Percentiles rank a stretch among this genome's conserved stretches.
phyloP scores from a whole-genome alignment of 2,888 invertebrate genomes.

The Heliconius hortense region DNA sequence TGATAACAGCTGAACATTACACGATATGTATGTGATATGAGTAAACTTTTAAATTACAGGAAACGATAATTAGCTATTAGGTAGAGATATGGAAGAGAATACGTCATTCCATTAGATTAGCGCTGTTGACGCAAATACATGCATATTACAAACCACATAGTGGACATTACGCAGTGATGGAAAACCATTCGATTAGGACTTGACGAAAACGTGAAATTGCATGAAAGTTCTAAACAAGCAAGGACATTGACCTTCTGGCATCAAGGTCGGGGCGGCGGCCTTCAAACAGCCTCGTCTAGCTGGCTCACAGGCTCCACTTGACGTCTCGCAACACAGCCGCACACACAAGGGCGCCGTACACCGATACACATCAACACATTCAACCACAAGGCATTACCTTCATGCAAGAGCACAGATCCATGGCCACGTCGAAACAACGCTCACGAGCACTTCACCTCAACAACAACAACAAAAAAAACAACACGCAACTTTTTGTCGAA shows the following conservation, averaged over 20 bases:
- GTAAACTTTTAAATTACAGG: slow-evolving; percentile 32
- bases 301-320: slow-evolving; percentile 63
- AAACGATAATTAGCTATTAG: slow-evolving; percentile 26
- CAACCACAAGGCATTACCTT: slow-evolving; percentile 71
- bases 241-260: slow-evolving; percentile 79
- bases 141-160: background rate
- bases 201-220: slow-evolving; percentile 51
- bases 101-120: slow-evolving; percentile 27
- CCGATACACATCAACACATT: slow-evolving; percentile 53
- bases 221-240: slow-evolving; percentile 67
- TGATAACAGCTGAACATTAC: background rate
- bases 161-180: slow-evolving; percentile 3
- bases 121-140: slow-evolving; percentile 3
- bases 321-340: slow-evolving; percentile 59
- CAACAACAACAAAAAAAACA: slow-evolving; percentile 48
- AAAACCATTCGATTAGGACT: slow-evolving; percentile 8
- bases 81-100: slow-evolving; percentile 23
- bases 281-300: slow-evolving; percentile 78
- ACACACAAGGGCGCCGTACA: slow-evolving; percentile 50
- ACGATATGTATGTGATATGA: slow-evolving; percentile 20
- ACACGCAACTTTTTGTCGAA: slow-evolving; percentile 51
- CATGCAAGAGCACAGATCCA: slow-evolving; percentile 70
- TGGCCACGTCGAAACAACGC: slow-evolving; percentile 72
- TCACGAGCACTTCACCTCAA: slow-evolving; percentile 62
- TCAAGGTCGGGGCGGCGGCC: slow-evolving; percentile 80